phyloP scores from a whole-genome alignment of 2,113 vertebrate genomes.

The Chlorodrepanis virens region DNA sequence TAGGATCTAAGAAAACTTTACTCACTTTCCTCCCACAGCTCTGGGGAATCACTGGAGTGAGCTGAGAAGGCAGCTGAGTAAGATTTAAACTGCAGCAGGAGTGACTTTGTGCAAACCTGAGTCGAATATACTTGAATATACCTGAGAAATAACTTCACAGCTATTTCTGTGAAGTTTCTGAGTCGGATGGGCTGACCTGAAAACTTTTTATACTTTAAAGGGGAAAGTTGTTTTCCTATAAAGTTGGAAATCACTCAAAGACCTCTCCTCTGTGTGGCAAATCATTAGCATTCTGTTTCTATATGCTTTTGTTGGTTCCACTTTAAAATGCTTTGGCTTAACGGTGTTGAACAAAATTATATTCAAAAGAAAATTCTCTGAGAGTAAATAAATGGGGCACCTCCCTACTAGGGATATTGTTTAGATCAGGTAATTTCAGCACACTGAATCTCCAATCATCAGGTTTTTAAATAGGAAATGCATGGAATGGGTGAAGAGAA shows the following conservation, averaged over 20 bases:
- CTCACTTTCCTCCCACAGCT: neutral
- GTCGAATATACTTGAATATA: no score
- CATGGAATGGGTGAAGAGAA: neutral
- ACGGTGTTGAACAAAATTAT: neutral
- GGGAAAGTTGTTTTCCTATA: neutral
- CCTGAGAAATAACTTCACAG: no score
- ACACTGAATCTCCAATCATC: neutral
- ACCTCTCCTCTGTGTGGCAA: neutral
- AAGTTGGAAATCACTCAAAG: neutral
- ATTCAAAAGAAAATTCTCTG: neutral
- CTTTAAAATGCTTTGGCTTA: neutral
- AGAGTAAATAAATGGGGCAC: neutral
- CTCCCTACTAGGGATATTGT: neutral
- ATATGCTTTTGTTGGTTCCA: neutral
- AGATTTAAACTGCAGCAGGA: neutral
- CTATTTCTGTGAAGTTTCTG: no score
- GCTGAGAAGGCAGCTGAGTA: neutral
- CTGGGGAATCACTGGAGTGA: neutral
- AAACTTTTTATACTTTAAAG: neutral
- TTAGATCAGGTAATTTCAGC: neutral
- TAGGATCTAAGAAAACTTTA: neutral
- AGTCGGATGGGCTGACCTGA: neutral
- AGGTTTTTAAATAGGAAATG: neutral
- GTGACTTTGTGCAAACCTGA: neutral
- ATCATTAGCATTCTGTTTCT: neutral